These are phyloP conservation scores for Turnix velox DNA, from an alignment of 2,113 vertebrate genomes.

Conservation along the genomic window DNA sequence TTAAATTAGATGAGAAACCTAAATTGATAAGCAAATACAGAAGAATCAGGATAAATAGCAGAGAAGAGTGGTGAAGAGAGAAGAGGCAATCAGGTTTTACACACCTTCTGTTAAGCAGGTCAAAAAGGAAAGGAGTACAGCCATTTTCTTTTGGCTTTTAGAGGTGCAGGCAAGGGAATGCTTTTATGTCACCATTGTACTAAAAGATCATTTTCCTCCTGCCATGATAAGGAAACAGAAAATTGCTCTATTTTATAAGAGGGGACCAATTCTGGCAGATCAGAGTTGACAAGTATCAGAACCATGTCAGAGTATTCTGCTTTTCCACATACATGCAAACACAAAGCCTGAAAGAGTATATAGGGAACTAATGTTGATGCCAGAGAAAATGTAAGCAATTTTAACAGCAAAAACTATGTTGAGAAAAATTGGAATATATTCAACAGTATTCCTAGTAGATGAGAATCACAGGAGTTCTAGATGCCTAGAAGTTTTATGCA, in stretches of 20 bases:
- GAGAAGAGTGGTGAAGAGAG: neutral
- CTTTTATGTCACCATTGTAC: neutral
- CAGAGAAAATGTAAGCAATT: neutral
- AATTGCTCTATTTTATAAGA: neutral
- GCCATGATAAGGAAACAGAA: neutral
- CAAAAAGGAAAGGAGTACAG: neutral
- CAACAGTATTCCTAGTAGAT: neutral
- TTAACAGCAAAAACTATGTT: neutral
- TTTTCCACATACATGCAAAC: neutral
- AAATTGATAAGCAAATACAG: neutral
- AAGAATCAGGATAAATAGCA: neutral
- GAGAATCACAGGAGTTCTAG: neutral
- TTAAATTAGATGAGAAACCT: neutral
- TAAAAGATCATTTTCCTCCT: neutral
- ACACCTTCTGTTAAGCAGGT: neutral
- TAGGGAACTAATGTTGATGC: neutral
- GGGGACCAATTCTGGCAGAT: neutral
- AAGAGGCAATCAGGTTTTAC: neutral
- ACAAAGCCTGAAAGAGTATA: neutral
- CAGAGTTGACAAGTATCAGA: neutral
- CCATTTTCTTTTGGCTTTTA: neutral
- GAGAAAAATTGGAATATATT: neutral
- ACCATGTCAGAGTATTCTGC: neutral
- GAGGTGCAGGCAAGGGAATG: neutral
- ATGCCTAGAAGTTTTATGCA: neutral